These are phyloP conservation scores for Caenorhabditis afra DNA, from an alignment of 2,888 invertebrate genomes.

Conservation along the genomic window DNA sequence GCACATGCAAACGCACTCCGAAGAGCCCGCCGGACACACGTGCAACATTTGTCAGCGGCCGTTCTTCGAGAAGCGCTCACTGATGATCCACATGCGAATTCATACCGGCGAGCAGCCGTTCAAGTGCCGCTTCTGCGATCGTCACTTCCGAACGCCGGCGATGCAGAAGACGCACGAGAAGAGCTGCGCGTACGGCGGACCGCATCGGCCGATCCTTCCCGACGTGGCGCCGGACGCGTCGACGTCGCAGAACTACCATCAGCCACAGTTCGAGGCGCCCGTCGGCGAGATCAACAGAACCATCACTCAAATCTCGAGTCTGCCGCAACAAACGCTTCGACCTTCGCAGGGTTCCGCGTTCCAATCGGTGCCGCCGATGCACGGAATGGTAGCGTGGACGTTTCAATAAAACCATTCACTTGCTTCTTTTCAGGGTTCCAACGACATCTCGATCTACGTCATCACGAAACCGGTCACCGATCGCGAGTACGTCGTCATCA, in stretches of 20 bases:
- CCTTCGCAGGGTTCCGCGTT: conserved; percentile 55
- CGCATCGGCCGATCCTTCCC: conserved; percentile 30
- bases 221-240: conserved; percentile 15
- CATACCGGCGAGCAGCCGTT: conserved; percentile 62
- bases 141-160: conserved; percentile 36
- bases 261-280: conserved; percentile 31
- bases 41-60: too few relatives aligned
- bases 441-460: conserved; percentile 47
- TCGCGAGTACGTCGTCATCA: conserved; percentile 50
- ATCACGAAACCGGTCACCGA: conserved; percentile 57
- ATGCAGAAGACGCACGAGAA: conserved; percentile 37
- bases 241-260: neutral
- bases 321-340: conserved; percentile 36
- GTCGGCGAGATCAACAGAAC: conserved; percentile 36
- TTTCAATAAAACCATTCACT: too few relatives aligned
- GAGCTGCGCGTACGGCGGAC: conserved; percentile 28
- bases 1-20: conserved; percentile 56
- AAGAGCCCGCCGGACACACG: conserved; percentile 51
- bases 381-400: conserved; percentile 12
- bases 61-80: conserved; percentile 55
- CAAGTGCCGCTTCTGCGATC: conserved; percentile 51
- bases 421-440: conserved; percentile 19
- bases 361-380: conserved; percentile 17
- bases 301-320: conserved; percentile 52
- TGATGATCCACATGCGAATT: conserved; percentile 59